A percentile compares a stretch with the other conserved stretches of the same genome.
These are phyloP conservation scores for Rhagoletis pomonella DNA, from an alignment of 1,140 invertebrate genomes.

Conservation along the genomic window DNA sequence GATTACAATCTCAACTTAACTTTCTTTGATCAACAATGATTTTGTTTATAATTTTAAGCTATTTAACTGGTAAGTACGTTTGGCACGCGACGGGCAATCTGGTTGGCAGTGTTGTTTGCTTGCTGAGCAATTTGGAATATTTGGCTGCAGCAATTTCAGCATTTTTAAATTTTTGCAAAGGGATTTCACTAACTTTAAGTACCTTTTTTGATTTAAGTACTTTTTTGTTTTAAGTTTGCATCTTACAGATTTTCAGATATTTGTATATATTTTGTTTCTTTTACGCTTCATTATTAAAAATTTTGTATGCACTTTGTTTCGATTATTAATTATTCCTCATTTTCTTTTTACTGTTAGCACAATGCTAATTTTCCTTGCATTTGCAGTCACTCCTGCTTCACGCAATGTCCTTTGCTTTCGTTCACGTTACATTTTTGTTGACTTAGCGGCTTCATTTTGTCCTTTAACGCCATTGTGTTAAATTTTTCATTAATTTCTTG, in stretches of 20 bases:
- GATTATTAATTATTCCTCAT: neutral
- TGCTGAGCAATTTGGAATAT: neutral
- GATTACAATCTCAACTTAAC: neutral
- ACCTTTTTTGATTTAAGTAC: neutral
- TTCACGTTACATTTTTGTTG: too few relatives aligned
- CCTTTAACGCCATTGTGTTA: too few relatives aligned
- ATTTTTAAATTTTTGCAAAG: neutral
- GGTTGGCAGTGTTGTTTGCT: conserved; percentile 22
- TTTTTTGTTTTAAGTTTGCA: neutral
- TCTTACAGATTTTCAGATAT: neutral
- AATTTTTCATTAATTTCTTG: too few relatives aligned
- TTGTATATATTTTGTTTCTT: neutral
- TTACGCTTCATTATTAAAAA: neutral
- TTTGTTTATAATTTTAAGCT: neutral
- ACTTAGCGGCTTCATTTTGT: too few relatives aligned
- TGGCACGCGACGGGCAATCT: neutral
- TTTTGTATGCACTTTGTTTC: neutral
- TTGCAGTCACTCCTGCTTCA: too few relatives aligned
- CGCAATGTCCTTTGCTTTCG: too few relatives aligned
- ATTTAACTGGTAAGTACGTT: conserved; percentile 23
- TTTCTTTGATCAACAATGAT: neutral
- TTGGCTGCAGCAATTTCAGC: neutral
- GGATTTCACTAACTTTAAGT: neutral
- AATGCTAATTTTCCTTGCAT: neutral
- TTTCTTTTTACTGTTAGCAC: neutral